Conservation (phyloP, 1,140 invertebrate genomes). For the Diabrotica virgifera region DNA sequence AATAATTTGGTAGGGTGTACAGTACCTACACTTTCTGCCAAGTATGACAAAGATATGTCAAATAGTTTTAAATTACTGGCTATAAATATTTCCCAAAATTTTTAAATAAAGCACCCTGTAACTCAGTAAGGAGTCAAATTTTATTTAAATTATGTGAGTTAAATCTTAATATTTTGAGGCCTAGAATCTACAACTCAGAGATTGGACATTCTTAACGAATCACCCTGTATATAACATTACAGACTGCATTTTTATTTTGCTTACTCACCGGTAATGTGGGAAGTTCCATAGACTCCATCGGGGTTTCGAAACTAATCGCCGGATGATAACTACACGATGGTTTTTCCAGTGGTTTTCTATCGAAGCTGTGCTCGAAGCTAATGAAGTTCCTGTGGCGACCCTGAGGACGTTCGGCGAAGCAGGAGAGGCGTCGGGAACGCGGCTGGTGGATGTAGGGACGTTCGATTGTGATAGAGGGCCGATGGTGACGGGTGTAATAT, state of each 20-base stretch:
- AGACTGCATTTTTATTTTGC: background rate
- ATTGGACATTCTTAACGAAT: no score
- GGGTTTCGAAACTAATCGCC: slow-evolving; percentile 41
- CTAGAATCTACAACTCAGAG: no score
- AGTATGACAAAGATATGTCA: no score
- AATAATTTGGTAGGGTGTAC: no score
- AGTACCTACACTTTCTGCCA: no score
- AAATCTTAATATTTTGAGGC: no score
- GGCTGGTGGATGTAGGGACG: slow-evolving; percentile 23
- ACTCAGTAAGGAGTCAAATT: no score
- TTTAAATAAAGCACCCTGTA: no score
- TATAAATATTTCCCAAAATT: no score
- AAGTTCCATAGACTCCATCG: slow-evolving; percentile 25
- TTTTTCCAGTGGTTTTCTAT: slow-evolving; percentile 35
- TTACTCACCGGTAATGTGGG: slow-evolving; percentile 23
- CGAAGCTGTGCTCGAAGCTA: slow-evolving; percentile 42
- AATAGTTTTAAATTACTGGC: no score
- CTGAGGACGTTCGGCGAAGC: slow-evolving; percentile 36
- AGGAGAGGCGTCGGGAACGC: slow-evolving; percentile 40
- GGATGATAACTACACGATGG: slow-evolving; percentile 38
- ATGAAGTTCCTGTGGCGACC: slow-evolving; percentile 41
- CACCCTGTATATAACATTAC: no score
- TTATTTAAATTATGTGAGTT: no score
- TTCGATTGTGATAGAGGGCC: slow-evolving; percentile 41
- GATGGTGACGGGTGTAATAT: slow-evolving; percentile 27